Evolutionary conservation across 2,113 vertebrate species (phyloP), one percentile per base, ranked within the genome.

Genomic region (Nipponia nippon): DNA sequence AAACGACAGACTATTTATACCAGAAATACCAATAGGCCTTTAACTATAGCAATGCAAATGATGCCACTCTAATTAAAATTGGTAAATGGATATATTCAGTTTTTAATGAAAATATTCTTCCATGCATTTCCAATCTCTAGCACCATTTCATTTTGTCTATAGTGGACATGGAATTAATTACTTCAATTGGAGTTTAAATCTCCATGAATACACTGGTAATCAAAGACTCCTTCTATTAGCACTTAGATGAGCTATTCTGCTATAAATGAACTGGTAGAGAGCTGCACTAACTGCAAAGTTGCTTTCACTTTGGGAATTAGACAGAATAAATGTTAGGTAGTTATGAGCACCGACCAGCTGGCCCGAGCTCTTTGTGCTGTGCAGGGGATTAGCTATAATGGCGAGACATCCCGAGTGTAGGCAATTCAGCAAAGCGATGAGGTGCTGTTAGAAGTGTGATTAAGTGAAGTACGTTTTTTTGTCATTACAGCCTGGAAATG

Each of bases 91-190:
- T 80, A 72, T 67, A 96, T 93, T 96, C 52, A 76, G 34, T 49
- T 97, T 92, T 97, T 94, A 97, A 96, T 96, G 46, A 97, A 94
- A 93, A 70, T 71, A 53, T 85, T 94, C 80, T 92, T 84, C 67
- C 81, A 55, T 63, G 55, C 55, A 58, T 96, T 97, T 92, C 81
- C 63, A 91, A 32, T 87, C 53, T 95, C 52, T 83, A 69, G 32
- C 83, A 96, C 42, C 32, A 82, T 95, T 93, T 95, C 69, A 78
- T 52, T 91, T 95, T 91, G 62, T 93, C 87, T 93, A 0, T 78
- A 59, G 66, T 95, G 79, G 75, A 92, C 78, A 52, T 94, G 56
- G 94, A 93, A 84, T 93, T 92, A 94, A 91, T 94, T 96, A 85
- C 86, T 97, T 97, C 93, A 87, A 58, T 34, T 69, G 76, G 83